Conservation (phyloP, 1,140 invertebrate species). For the Drosophila parvula region DNA sequence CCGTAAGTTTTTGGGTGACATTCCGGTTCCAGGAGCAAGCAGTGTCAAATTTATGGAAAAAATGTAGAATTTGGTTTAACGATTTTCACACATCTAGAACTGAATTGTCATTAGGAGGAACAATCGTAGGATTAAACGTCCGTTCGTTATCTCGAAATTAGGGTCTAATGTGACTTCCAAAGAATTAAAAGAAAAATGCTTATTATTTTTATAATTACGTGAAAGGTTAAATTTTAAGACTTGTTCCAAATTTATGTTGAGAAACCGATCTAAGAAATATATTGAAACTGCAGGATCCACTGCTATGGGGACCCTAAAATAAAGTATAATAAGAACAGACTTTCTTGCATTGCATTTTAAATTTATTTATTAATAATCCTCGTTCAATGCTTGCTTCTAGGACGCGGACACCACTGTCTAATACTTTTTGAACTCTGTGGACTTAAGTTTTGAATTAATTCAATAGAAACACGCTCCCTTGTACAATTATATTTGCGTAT, state of each 20-base stretch:
- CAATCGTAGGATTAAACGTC: neutral
- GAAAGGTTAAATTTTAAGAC: neutral
- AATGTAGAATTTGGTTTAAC: too few relatives aligned
- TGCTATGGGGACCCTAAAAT: neutral
- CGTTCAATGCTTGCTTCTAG: slow-evolving; percentile 38
- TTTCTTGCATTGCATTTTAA: neutral
- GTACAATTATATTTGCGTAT: slow-evolving; percentile 15
- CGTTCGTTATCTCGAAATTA: neutral
- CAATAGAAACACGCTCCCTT: slow-evolving; percentile 11
- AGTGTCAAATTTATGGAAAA: slow-evolving; percentile 8
- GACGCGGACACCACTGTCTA: slow-evolving; percentile 25
- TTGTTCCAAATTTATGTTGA: neutral
- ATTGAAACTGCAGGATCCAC: neutral
- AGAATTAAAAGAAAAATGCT: too few relatives aligned
- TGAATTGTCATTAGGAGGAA: neutral
- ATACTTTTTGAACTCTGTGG: slow-evolving; percentile 47
- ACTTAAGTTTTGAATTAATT: slow-evolving; percentile 16
- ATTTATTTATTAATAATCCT: slow-evolving; percentile 19
- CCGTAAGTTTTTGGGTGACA: slow-evolving; percentile 6
- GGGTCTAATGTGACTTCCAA: neutral
- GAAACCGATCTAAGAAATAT: neutral
- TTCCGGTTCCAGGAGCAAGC: slow-evolving; percentile 54
- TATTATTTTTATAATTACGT: neutral
- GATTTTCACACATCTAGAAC: neutral
- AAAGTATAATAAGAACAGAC: neutral